A percentile compares a stretch with the other conserved stretches of the same genome.
phyloP scores from a whole-genome alignment of 2,888 invertebrate genomes.

The Tiphia femorata region DNA sequence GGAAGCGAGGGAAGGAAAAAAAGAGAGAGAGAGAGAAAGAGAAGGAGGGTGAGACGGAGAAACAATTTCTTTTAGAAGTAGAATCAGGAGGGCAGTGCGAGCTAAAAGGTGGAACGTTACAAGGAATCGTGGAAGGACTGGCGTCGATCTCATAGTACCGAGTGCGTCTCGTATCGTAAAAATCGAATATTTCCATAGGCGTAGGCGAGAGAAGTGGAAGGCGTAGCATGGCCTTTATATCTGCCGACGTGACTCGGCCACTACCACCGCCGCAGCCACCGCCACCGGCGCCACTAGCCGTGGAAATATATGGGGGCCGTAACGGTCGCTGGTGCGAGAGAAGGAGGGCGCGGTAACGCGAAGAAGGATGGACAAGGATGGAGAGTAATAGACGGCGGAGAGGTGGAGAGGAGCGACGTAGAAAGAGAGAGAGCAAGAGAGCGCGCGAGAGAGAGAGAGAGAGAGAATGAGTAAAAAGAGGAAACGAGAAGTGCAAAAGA shows the following conservation, averaged over 20 bases:
- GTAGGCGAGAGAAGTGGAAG: constrained; percentile 51
- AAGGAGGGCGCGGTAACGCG: neutral
- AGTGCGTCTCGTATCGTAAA: constrained; percentile 58
- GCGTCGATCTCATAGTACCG: neutral
- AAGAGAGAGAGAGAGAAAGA: neutral
- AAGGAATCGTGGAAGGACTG: neutral
- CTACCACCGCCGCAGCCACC: neutral
- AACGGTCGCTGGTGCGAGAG: constrained; percentile 50
- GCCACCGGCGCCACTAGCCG: constrained; percentile 35
- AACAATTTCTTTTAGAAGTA: neutral
- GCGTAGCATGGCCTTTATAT: constrained; percentile 53
- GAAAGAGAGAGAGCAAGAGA: constrained; percentile 24
- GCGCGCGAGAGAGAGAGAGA: constrained; percentile 3
- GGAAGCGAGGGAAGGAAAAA: neutral
- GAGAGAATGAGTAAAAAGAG: constrained; percentile 5
- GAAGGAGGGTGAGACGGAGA: neutral
- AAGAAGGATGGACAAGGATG: neutral
- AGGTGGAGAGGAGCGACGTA: constrained; percentile 5
- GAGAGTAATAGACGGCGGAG: neutral
- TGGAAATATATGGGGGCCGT: constrained; percentile 59
- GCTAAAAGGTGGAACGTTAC: no score
- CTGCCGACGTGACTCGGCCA: constrained; percentile 52
- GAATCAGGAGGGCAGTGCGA: neutral
- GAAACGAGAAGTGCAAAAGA: constrained; percentile 13
- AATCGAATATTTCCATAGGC: constrained; percentile 63